Conservation (phyloP, 2,797 vertebrate species). For the Capromys pilorides region DNA sequence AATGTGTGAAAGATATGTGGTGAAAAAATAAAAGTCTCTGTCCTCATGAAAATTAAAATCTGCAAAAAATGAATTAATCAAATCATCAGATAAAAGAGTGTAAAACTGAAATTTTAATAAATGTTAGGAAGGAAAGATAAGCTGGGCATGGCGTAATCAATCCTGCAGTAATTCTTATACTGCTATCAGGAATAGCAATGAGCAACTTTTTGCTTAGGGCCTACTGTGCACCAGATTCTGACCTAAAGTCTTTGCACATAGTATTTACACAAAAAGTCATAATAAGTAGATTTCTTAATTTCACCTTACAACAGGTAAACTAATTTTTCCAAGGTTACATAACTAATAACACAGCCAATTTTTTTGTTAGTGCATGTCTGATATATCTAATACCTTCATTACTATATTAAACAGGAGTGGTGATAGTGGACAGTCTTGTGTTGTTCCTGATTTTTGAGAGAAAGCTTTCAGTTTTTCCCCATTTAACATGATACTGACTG, state of each 20-base stretch:
- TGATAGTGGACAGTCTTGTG: not conserved
- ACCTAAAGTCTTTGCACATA: not conserved
- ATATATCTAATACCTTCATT: not conserved
- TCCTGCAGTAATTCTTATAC: not conserved
- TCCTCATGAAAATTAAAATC: conserved; percentile 18
- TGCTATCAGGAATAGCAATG: not conserved
- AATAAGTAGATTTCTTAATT: not conserved
- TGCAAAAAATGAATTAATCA: conserved; percentile 1
- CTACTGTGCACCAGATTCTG: not conserved
- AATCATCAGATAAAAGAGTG: not conserved
- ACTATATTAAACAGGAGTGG: not conserved
- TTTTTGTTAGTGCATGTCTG: not conserved
- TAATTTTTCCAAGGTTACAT: not conserved
- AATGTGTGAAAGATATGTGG: not conserved
- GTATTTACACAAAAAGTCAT: conserved; percentile 11
- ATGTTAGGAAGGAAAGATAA: not conserved
- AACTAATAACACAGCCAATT: not conserved
- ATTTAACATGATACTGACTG: not conserved
- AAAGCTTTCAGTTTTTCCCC: not conserved
- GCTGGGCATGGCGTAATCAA: not conserved
- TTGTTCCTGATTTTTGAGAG: not conserved
- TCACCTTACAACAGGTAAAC: not conserved
- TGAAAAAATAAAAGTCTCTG: not conserved
- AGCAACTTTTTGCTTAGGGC: not conserved
- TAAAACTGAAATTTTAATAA: not conserved